phyloP scores from a whole-genome alignment of 2,797 vertebrate species.

The Capromys pilorides region DNA sequence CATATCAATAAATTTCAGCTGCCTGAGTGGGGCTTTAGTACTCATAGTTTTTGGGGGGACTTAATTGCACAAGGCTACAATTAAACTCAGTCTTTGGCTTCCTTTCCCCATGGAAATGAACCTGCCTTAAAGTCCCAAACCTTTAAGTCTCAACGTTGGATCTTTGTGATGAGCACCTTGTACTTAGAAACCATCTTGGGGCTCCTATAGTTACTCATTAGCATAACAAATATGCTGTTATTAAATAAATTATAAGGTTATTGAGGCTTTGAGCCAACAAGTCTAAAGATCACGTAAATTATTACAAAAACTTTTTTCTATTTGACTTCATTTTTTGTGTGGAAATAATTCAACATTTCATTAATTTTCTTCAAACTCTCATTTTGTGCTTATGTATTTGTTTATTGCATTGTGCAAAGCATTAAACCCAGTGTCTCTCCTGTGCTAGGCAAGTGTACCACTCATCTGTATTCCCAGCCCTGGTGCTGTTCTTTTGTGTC shows the following conservation, averaged over 20 bases:
- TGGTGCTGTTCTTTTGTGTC: not conserved
- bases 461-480: not conserved
- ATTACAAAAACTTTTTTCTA: not conserved
- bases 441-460: not conserved
- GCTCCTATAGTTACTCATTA: not conserved
- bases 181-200: not conserved
- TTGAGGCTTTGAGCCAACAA: not conserved
- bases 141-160: not conserved
- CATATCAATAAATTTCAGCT: not conserved
- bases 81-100: not conserved
- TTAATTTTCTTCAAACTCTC: not conserved
- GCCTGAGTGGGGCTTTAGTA: not conserved
- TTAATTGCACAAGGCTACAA: not conserved
- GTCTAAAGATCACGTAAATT: not conserved
- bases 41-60: not conserved
- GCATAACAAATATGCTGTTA: not conserved
- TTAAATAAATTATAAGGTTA: not conserved
- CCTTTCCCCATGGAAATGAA: not conserved
- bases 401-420: not conserved
- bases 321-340: not conserved
- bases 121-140: not conserved
- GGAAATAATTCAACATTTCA: not conserved
- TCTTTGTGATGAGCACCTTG: not conserved
- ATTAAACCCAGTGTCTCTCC: not conserved
- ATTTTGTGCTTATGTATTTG: not conserved